Conservation (phyloP, 2,888 invertebrate genomes). For the Chrysina gloriosa region DNA sequence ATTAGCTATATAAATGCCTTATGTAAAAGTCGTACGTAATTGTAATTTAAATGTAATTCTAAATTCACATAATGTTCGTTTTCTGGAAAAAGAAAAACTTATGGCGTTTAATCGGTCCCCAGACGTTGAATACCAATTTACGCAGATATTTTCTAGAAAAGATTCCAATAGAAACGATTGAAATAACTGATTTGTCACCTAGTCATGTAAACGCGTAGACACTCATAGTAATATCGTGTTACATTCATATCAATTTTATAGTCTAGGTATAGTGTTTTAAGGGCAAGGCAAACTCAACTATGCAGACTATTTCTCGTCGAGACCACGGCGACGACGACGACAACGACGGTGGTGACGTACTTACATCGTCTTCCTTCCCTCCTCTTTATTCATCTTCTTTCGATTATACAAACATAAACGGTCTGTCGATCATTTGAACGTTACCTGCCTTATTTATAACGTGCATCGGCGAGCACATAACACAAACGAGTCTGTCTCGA, state of each 20-base stretch:
- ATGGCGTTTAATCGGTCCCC: background rate
- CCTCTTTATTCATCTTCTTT: slow-evolving; percentile 1
- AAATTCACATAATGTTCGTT: no score
- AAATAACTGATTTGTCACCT: slow-evolving; percentile 34
- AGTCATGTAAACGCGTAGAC: slow-evolving; percentile 22
- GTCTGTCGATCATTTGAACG: slow-evolving; percentile 23
- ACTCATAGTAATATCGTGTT: slow-evolving; percentile 33
- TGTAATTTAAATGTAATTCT: no score
- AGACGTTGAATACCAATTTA: background rate
- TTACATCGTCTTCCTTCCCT: background rate
- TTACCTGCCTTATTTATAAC: slow-evolving; percentile 32
- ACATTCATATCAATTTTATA: slow-evolving; percentile 16
- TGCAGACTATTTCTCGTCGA: slow-evolving; percentile 25
- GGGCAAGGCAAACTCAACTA: slow-evolving; percentile 17
- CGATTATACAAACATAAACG: slow-evolving; percentile 18
- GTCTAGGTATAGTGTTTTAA: slow-evolving; percentile 18
- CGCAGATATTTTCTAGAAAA: slow-evolving; percentile 2
- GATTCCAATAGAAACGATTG: slow-evolving; percentile 10
- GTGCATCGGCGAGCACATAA: background rate
- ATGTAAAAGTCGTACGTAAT: no score
- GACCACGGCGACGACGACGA: background rate
- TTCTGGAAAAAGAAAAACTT: background rate
- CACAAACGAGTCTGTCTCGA: slow-evolving; percentile 9
- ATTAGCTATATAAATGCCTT: no score
- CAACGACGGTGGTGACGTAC: background rate